These are phyloP conservation scores for Ericerus pela DNA, from an alignment of 1,140 invertebrate species.

Conservation along the genomic window DNA sequence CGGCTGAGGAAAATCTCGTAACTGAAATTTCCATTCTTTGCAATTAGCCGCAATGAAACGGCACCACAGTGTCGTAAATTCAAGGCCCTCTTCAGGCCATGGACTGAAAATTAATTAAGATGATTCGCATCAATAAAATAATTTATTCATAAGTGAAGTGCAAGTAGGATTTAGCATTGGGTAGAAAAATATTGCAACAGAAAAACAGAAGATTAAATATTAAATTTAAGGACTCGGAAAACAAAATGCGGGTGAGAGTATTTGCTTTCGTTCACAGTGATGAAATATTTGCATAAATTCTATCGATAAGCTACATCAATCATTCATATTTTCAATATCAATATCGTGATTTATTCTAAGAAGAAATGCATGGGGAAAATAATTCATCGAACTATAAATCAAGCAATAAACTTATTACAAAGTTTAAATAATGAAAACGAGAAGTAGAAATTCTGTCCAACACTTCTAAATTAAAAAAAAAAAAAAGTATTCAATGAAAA, in stretches of 20 bases:
- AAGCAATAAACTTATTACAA: not conserved
- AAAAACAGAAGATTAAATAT: too few relatives aligned
- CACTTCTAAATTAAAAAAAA: conserved; percentile 1
- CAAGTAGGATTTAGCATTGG: not conserved
- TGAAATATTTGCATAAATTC: too few relatives aligned
- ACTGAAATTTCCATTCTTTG: conserved; percentile 66
- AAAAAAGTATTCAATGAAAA: too few relatives aligned
- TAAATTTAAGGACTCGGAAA: too few relatives aligned
- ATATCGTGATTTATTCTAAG: too few relatives aligned
- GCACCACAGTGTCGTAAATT: conserved; percentile 89
- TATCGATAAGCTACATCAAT: too few relatives aligned
- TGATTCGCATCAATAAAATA: not conserved
- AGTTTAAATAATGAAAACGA: not conserved
- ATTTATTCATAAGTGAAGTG: not conserved
- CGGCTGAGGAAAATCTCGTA: conserved; percentile 93
- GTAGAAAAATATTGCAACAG: too few relatives aligned
- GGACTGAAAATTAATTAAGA: conserved; percentile 40
- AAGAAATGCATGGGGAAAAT: not conserved
- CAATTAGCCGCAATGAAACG: conserved; percentile 65
- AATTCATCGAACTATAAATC: not conserved
- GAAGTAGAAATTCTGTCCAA: too few relatives aligned
- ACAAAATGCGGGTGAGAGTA: too few relatives aligned
- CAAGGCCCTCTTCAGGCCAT: conserved; percentile 77
- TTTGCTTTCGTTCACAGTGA: too few relatives aligned
- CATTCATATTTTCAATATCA: too few relatives aligned